Evolutionary conservation across 2,113 vertebrate species (phyloP).

Genomic region (Eonycteris spelaea): DNA sequence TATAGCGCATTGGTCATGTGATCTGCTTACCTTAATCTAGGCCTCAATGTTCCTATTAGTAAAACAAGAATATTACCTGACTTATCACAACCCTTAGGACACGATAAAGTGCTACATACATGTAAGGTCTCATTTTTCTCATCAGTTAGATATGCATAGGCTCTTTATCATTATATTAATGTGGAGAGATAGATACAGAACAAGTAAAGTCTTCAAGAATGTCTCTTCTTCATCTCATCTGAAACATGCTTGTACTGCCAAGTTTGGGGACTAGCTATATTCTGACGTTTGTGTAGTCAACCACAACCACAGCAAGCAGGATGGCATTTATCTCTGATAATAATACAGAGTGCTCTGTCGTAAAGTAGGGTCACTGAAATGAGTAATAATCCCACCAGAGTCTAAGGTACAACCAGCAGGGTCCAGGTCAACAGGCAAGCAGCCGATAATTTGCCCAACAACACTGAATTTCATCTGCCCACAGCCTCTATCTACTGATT

Average conservation of each 20-base stretch:
- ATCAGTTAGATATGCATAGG: background rate
- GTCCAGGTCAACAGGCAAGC: constrained; percentile 95
- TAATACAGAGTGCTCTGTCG: constrained; percentile 81
- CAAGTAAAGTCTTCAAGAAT: background rate
- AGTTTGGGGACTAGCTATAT: constrained; percentile 51
- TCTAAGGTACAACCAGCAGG: constrained; percentile 88
- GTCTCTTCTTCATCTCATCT: constrained; percentile 18
- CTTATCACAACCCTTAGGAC: background rate
- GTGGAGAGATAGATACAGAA: background rate
- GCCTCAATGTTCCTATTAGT: background rate
- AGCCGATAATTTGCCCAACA: constrained; percentile 98
- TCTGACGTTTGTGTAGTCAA: constrained; percentile 78
- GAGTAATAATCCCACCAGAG: constrained; percentile 85
- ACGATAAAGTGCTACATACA: background rate
- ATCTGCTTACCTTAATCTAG: background rate
- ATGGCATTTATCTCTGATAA: constrained; percentile 90
- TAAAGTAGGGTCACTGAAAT: constrained; percentile 86
- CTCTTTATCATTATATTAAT: background rate
- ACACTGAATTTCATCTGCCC: constrained; percentile 98
- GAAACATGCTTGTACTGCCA: constrained; percentile 35
- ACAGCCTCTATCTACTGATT: constrained; percentile 96
- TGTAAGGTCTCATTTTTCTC: background rate
- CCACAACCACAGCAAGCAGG: constrained; percentile 81
- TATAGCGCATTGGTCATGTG: background rate
- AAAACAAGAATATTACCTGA: constrained; percentile 27